Percentiles rank a stretch among this genome's conserved stretches.
Conservation (phyloP, 2,797 vertebrate genomes). For the Sebastes steindachneri region DNA sequence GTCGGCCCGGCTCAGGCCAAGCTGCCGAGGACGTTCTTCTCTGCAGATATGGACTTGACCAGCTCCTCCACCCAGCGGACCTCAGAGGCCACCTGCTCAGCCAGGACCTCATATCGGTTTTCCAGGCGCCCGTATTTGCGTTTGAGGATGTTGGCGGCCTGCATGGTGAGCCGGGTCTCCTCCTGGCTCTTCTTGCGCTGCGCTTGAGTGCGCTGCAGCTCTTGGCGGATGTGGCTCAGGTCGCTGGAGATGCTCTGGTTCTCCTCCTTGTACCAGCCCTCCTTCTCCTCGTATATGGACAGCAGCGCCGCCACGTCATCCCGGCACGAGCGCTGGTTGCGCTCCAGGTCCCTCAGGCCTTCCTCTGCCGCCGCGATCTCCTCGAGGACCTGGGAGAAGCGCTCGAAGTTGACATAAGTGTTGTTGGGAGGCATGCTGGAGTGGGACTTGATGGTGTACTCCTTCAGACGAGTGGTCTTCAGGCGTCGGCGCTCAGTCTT, state of each 20-base stretch:
- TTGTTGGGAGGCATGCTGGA: constrained; percentile 99
- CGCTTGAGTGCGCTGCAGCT: constrained; percentile 89
- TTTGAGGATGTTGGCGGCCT: constrained; percentile 89
- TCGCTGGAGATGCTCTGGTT: constrained; percentile 91
- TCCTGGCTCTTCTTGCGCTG: constrained; percentile 93
- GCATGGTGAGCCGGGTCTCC: constrained; percentile 85
- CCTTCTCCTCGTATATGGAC: constrained; percentile 96
- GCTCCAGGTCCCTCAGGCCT: constrained; percentile 90
- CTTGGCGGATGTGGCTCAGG: constrained; percentile 89
- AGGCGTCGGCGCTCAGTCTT: constrained; percentile 93
- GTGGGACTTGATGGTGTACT: constrained; percentile 99
- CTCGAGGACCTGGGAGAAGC: constrained; percentile 96
- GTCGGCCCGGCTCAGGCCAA: constrained; percentile 76
- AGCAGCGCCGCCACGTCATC: constrained; percentile 93
- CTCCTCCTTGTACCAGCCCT: constrained; percentile 96
- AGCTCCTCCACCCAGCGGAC: constrained; percentile 96
- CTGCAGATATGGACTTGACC: constrained; percentile 87
- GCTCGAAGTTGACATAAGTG: constrained; percentile 98
- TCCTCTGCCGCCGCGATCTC: constrained; percentile 93
- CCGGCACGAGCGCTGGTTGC: constrained; percentile 89
- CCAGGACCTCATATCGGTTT: constrained; percentile 91
- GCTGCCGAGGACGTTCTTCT: constrained; percentile 81
- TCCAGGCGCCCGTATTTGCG: constrained; percentile 92
- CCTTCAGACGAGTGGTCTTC: constrained; percentile 96
- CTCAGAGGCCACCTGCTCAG: constrained; percentile 92